Evolutionary conservation across 2,113 vertebrate genomes (phyloP).

Genomic region (Pristiophorus japonicus): DNA sequence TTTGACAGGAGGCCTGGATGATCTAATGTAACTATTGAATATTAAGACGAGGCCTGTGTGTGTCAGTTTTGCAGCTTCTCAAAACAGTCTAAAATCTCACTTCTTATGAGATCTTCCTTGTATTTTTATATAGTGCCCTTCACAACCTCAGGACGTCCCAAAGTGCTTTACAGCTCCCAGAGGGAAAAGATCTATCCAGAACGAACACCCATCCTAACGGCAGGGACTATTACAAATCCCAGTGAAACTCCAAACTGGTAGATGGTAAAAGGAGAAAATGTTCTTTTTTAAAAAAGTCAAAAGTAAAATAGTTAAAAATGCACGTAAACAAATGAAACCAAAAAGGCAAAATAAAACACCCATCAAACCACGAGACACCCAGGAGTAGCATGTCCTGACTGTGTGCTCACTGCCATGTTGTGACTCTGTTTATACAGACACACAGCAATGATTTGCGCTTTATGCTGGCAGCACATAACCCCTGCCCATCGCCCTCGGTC

Average conservation of each 20-base stretch:
- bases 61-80: not conserved
- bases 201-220: not conserved
- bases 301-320: not conserved
- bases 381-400: not conserved
- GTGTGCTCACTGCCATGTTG: not conserved
- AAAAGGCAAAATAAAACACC: not conserved
- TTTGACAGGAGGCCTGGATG: not conserved
- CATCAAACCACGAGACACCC: not conserved
- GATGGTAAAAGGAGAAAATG: not conserved
- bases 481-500: not conserved
- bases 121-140: not conserved
- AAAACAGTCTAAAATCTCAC: not conserved
- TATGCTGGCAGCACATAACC: not conserved
- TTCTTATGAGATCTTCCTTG: not conserved
- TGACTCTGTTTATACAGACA: not conserved
- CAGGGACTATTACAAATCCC: not conserved
- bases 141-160: not conserved
- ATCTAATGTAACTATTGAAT: not conserved
- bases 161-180: not conserved
- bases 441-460: not conserved
- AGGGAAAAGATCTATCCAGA: not conserved
- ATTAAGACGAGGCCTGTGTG: not conserved
- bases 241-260: not conserved
- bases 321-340: not conserved
- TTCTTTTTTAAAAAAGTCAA: not conserved